Base-by-base conservation (phyloP, 2,888 invertebrate genomes). In the Theretra japonica region DNA sequence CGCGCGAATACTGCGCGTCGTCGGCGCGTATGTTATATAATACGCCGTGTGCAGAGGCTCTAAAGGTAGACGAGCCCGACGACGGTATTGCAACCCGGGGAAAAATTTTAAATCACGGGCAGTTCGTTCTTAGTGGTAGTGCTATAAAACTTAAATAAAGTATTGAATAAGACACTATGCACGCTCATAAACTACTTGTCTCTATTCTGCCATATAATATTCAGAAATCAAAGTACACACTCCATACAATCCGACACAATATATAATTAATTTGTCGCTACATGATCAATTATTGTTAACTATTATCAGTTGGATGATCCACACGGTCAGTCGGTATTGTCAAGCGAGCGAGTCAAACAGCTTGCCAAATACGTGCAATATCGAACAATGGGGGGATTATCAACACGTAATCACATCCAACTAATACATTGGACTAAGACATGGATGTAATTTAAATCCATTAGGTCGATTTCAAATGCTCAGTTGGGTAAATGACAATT, bases 361-460 rank as follows among this genome's bases (percentile, higher is more conserved):
- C 41, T 65, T 62, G 62, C 30, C 28, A 41, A 65, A 65, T 65
- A 48, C 65, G 48, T 48, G 65, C 62, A 62, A 41, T 41, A 62
- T 11, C n/a, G 33, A 7, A 65, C 48, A 65, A 65, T 41, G 65
- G 65, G 41, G 33, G 48, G 48, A 65, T 65, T 65, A 48, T 65
- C 65, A 15, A 65, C 5, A 65, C 17, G 23, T 65, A 48, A 65
- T 65, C 65, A 48, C 7, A 65, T 65, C 41, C 41, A 41, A 23
- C 48, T 23, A 65, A 41, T 21, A 65, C 15, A 65, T 21, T 23
- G 48, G 5, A 48, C 65, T 11, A 48, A 48, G 5, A 48, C 25
- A 62, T 21, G 62, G 21, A 65, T 23, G 23, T 23, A 65, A 65
- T 48, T 65, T 65, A 65, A 65, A 65, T 41, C 65, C 11, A 65